These are phyloP conservation scores for Antedon mediterranea DNA, from an alignment of 53 echinoderm and acorn worm species.

Conservation along the genomic window DNA sequence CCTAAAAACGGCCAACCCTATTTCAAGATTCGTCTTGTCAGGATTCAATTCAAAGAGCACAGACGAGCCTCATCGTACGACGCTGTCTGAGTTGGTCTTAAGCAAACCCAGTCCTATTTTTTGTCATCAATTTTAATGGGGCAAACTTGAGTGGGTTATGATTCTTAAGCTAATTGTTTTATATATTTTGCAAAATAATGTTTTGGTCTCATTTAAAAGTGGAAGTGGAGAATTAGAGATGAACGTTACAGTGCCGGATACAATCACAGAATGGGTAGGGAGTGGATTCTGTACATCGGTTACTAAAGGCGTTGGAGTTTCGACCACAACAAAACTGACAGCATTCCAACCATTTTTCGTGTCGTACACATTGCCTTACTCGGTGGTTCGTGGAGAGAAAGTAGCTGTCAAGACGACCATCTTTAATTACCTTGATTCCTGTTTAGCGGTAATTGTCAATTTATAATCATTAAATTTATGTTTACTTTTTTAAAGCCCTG, in stretches of 20 bases:
- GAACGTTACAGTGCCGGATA: conserved; percentile 67
- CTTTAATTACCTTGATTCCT: conserved; percentile 79
- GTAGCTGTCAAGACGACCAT: conserved; percentile 70
- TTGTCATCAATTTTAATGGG: too few relatives aligned
- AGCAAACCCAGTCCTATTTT: too few relatives aligned
- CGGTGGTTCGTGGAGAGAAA: conserved; percentile 86
- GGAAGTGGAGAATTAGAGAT: conserved; percentile 32
- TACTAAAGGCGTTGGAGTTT: conserved; percentile 65
- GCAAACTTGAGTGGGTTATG: too few relatives aligned
- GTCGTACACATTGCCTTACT: conserved; percentile 86
- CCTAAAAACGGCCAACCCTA: too few relatives aligned
- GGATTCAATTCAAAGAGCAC: too few relatives aligned
- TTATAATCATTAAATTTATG: too few relatives aligned
- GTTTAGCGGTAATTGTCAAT: conserved; percentile 51
- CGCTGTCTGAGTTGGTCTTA: too few relatives aligned
- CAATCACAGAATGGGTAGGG: conserved; percentile 93
- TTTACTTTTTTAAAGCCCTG: too few relatives aligned
- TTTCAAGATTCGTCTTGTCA: too few relatives aligned
- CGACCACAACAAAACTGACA: conserved; percentile 37
- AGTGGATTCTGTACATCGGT: conserved; percentile 73
- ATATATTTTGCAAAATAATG: too few relatives aligned
- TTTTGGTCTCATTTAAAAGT: conserved; percentile 6
- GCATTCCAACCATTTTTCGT: conserved; percentile 97
- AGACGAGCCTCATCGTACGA: too few relatives aligned
- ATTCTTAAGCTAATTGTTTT: too few relatives aligned